Conservation (phyloP, 2,888 invertebrate species). For the Tenodera sinensis region DNA sequence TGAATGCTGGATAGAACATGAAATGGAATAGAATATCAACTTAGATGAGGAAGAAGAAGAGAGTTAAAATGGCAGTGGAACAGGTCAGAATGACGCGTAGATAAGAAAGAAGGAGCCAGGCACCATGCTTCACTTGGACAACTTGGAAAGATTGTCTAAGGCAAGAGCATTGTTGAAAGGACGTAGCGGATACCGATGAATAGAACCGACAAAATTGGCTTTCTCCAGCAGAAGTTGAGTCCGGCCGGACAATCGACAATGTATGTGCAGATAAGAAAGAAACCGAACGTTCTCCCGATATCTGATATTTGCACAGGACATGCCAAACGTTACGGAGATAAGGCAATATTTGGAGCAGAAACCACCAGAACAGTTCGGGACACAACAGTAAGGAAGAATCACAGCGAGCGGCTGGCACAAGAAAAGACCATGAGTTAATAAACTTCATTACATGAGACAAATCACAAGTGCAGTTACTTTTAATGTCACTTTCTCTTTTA, state of each 20-base stretch:
- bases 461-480: no score
- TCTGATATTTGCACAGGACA: background rate
- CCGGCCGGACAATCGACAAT: background rate
- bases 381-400: no score
- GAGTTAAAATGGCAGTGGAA: background rate
- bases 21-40: background rate
- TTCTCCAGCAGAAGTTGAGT: background rate
- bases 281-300: background rate
- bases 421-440: no score
- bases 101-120: background rate
- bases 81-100: background rate
- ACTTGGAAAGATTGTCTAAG: background rate
- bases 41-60: background rate
- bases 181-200: background rate
- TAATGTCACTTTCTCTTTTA: no score
- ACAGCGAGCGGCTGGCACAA: no score
- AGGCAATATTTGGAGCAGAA: no score
- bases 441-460: no score
- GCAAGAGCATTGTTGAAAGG: no score
- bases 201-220: background rate
- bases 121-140: background rate
- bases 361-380: no score
- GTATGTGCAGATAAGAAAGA: background rate
- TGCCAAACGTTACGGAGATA: background rate
- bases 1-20: background rate